phyloP scores from a whole-genome alignment of 2,113 vertebrate species.

The Ceratotherium simum region DNA sequence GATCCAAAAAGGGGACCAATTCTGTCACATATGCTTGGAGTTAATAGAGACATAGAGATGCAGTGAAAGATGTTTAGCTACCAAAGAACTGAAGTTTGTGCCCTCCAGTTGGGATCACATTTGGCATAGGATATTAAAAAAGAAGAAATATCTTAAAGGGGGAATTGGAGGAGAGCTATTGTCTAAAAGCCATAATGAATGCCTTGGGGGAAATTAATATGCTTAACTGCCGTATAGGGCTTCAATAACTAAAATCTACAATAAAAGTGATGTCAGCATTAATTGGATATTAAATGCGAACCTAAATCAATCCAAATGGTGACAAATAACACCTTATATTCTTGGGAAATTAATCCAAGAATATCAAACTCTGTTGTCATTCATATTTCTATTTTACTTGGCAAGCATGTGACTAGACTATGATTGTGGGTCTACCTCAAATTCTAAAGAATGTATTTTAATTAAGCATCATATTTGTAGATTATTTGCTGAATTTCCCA shows the following conservation, averaged over 20 bases:
- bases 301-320: background rate
- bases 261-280: background rate
- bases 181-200: background rate
- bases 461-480: background rate
- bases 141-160: background rate
- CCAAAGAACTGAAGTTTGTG: background rate
- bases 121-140: background rate
- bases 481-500: background rate
- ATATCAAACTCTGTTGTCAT: background rate
- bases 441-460: background rate
- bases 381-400: background rate
- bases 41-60: background rate
- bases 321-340: background rate
- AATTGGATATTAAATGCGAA: background rate
- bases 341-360: background rate
- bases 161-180: background rate
- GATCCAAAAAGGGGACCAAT: background rate
- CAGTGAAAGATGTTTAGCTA: background rate
- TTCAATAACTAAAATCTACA: constrained; percentile 30
- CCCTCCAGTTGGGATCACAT: background rate
- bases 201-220: background rate
- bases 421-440: background rate
- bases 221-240: background rate
- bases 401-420: background rate
- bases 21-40: background rate